Evolutionary conservation across 1,140 invertebrate genomes (phyloP).

Genomic region (Habropoda laboriosa): DNA sequence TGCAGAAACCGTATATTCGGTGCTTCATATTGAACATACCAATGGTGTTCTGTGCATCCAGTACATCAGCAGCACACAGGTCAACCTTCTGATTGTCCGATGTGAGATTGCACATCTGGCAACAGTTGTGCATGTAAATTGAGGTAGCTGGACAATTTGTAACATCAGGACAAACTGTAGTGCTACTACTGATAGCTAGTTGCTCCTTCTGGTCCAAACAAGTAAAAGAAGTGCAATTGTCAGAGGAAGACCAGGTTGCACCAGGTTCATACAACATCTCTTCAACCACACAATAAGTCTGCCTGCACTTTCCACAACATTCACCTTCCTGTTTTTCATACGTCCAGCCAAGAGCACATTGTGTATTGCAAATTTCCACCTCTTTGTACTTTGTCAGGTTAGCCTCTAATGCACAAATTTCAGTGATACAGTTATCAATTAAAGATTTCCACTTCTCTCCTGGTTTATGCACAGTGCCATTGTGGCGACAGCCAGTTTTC

Average conservation of each 20-base stretch:
- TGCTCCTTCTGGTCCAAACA: constrained; percentile 81
- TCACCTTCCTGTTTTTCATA: constrained; percentile 79
- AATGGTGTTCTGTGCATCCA: constrained; percentile 82
- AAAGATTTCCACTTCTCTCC: constrained; percentile 83
- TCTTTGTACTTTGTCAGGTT: constrained; percentile 80
- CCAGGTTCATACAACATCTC: constrained; percentile 82
- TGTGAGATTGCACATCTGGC: constrained; percentile 84
- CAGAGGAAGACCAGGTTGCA: constrained; percentile 84
- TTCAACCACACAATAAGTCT: constrained; percentile 85
- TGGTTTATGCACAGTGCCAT: constrained; percentile 81
- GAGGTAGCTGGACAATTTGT: constrained; percentile 83
- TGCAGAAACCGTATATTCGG: constrained; percentile 83
- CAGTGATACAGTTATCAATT: constrained; percentile 83
- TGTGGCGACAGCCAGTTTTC: constrained; percentile 83
- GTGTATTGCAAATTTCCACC: constrained; percentile 81
- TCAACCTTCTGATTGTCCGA: constrained; percentile 78
- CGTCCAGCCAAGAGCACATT: constrained; percentile 83
- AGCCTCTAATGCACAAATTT: constrained; percentile 82
- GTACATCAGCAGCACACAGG: constrained; percentile 81
- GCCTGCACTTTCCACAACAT: constrained; percentile 89
- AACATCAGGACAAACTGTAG: constrained; percentile 84
- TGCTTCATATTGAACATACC: constrained; percentile 81
- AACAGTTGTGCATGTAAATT: constrained; percentile 85
- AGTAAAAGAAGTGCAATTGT: constrained; percentile 86
- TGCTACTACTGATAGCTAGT: constrained; percentile 82